Evolutionary conservation across 2,888 invertebrate species (phyloP).

Genomic region (Ecliptopera silaceata): DNA sequence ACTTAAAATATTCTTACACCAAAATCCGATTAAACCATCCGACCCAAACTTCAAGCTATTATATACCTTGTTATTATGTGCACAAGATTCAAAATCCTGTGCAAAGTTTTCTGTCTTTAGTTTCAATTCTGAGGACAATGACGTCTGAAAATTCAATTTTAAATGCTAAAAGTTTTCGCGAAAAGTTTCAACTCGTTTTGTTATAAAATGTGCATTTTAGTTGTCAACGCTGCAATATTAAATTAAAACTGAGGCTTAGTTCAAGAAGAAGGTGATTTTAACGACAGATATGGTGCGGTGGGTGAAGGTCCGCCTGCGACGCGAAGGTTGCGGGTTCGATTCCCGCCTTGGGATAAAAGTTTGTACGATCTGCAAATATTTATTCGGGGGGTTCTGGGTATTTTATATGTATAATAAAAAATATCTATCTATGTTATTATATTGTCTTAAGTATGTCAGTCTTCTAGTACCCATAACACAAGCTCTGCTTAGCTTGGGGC

Average conservation of each 20-base stretch:
- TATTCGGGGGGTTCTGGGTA: no score
- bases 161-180: constrained; percentile 54
- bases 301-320: no score
- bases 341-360: no score
- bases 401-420: no score
- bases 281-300: no score
- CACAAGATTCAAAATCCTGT: constrained; percentile 30
- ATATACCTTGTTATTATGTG: constrained; percentile 15
- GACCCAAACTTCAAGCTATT: constrained; percentile 24
- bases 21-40: constrained; percentile 54
- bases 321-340: no score
- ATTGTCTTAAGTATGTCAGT: no score
- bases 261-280: no score
- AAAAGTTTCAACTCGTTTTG: constrained; percentile 59
- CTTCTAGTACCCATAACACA: no score
- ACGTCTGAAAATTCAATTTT: constrained; percentile 60
- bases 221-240: constrained; percentile 33
- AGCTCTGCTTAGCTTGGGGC: no score
- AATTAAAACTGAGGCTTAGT: constrained; percentile 38
- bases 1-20: constrained; percentile 42
- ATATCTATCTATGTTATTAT: no score
- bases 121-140: constrained; percentile 53
- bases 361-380: no score
- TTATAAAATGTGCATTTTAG: constrained; percentile 56
- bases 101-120: constrained; percentile 39